Percentiles rank a stretch among this genome's conserved stretches.
These are phyloP conservation scores for Pseudomyrmex gracilis DNA, from an alignment of 1,140 invertebrate genomes.

Conservation along the genomic window DNA sequence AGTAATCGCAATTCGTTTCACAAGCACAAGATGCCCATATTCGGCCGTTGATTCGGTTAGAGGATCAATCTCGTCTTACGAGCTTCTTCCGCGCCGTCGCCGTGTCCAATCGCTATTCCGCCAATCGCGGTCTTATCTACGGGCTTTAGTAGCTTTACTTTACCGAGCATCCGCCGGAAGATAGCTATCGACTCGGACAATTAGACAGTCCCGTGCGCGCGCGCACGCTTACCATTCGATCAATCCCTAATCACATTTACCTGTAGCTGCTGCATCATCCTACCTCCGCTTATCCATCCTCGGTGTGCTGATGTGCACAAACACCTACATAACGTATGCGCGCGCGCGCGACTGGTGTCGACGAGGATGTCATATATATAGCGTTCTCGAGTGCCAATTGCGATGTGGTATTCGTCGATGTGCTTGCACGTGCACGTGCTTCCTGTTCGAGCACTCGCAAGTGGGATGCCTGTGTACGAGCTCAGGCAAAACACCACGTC, in stretches of 20 bases:
- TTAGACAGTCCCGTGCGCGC: conserved; percentile 72
- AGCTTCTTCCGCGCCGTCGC: background rate
- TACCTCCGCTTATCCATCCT: conserved; percentile 36
- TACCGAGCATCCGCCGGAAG: conserved; percentile 60
- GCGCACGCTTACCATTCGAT: conserved; percentile 76
- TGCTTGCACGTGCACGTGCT: background rate
- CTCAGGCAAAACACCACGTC: conserved; percentile 39
- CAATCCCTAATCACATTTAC: conserved; percentile 78
- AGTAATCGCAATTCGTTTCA: background rate
- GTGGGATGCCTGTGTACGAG: conserved; percentile 1
- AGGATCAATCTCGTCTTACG: conserved; percentile 17
- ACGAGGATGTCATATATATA: conserved; percentile 19
- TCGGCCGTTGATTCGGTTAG: background rate
- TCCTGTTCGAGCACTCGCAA: background rate
- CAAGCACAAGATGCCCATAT: too few species aligned
- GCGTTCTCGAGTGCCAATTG: conserved; percentile 63
- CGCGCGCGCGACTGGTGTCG: background rate
- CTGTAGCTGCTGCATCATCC: conserved; percentile 75
- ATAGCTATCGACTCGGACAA: conserved; percentile 70
- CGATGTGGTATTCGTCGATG: conserved; percentile 32
- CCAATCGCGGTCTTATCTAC: background rate
- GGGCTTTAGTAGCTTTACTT: conserved; percentile 24
- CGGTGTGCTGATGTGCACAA: conserved; percentile 3
- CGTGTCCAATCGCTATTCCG: conserved; percentile 13
- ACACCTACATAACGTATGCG: background rate